Evolutionary conservation across 2,888 invertebrate genomes (phyloP).

Genomic region (Agrotis ipsilon): DNA sequence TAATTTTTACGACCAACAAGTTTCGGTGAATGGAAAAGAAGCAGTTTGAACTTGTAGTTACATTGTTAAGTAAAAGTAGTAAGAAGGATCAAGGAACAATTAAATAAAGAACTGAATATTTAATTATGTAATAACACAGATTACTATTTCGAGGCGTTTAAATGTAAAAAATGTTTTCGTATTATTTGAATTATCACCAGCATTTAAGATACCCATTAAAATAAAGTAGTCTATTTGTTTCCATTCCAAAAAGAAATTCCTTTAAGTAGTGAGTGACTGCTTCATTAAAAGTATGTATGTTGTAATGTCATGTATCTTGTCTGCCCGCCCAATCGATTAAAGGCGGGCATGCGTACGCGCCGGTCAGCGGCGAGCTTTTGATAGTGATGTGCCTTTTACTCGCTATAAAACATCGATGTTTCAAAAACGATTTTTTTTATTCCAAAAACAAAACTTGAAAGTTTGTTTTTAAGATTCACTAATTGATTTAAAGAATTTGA

Average conservation of each 20-base stretch:
- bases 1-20: slow-evolving; percentile 23
- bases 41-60: not conserved
- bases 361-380: slow-evolving; percentile 70
- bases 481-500: slow-evolving; percentile 30
- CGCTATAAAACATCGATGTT: slow-evolving; percentile 39
- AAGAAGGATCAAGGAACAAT: not conserved
- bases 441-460: not conserved
- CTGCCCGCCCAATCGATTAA: slow-evolving; percentile 75
- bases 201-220: slow-evolving; percentile 12
- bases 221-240: slow-evolving; percentile 31
- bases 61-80: not conserved
- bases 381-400: slow-evolving; percentile 65
- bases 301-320: slow-evolving; percentile 58
- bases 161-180: not conserved
- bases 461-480: slow-evolving; percentile 12
- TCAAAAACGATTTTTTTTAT: not conserved
- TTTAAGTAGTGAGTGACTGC: slow-evolving; percentile 50
- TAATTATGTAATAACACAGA: not conserved
- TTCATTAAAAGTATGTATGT: slow-evolving; percentile 49
- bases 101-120: not conserved
- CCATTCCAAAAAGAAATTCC: slow-evolving; percentile 11
- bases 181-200: not conserved
- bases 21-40: not conserved
- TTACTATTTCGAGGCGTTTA: not conserved
- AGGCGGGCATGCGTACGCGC: slow-evolving; percentile 62